Percentiles rank a stretch among this genome's conserved stretches.
Evolutionary conservation across 1,140 invertebrate species (phyloP).

Genomic region (Sycophila sp.): DNA sequence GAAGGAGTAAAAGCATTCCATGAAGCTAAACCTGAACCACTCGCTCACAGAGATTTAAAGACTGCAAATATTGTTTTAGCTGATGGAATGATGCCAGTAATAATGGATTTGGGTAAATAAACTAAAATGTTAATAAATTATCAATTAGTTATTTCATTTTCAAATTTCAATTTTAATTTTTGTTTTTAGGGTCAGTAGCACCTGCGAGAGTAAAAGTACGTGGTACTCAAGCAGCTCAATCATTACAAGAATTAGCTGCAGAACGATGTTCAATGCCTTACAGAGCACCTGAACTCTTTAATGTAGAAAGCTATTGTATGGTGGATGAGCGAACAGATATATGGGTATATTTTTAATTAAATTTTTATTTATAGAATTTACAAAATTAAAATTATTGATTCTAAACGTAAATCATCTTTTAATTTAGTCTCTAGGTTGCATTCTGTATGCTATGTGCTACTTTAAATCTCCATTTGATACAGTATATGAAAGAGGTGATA

Average conservation of each 20-base stretch:
- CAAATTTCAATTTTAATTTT: too few relatives aligned
- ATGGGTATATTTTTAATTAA: conserved; percentile 73
- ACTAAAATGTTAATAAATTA: neutral
- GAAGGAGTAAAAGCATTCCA: conserved; percentile 82
- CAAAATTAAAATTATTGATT: conserved; percentile 1
- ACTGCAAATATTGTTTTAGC: conserved; percentile 84
- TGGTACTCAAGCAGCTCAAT: conserved; percentile 76
- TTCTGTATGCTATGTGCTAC: conserved; percentile 86
- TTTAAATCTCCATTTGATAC: conserved; percentile 88
- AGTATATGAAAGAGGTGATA: conserved; percentile 87
- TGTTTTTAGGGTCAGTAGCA: conserved; percentile 75
- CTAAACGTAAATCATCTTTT: conserved; percentile 32
- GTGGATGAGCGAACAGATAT: conserved; percentile 89
- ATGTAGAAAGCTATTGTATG: conserved; percentile 81
- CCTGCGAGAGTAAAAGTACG: conserved; percentile 80
- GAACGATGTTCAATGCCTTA: conserved; percentile 90
- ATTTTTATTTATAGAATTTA: neutral
- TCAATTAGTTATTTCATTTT: too few relatives aligned
- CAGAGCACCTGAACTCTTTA: conserved; percentile 87
- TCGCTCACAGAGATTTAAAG: conserved; percentile 87
- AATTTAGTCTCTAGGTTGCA: conserved; percentile 84
- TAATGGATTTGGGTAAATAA: conserved; percentile 82
- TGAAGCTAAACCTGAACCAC: conserved; percentile 75
- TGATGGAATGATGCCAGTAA: conserved; percentile 76
- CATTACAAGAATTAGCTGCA: conserved; percentile 82